Evolutionary conservation across 1,140 invertebrate species (phyloP), one percentile per base, ranked within the genome.

Genomic region (Bombus sibiricus): DNA sequence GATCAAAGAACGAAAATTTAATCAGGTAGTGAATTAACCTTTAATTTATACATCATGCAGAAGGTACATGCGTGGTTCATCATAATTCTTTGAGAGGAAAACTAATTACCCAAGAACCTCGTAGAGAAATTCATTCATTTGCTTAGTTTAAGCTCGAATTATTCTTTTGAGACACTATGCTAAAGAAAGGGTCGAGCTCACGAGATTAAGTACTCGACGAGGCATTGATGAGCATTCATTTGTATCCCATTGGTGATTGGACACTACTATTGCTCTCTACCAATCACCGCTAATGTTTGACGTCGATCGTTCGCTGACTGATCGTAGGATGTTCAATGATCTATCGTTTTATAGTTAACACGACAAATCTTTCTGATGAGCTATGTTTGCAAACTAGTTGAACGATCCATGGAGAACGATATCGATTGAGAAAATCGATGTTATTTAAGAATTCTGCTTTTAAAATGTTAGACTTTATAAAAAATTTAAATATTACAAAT

Each of bases 151-250:
- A 57, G 28, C 74, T 34, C 34, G 74, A 37, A 76, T 62, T 57
- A 76, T 62, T 76, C 28, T 62, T 62, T 62, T 62, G 75, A 22
- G 57, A 59, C 6, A 25, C 28, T 1, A 18, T 12, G 57, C 15
- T 13, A 32, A 77, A 62, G 37, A 28, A 77, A n/a, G 9, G 28
- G 18, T 57, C 18, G 9, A 47, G 84, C 28, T 82, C 79, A 69
- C 84, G 84, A 86, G 84, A 86, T 86, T 71, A 86, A 86, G 72
- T 82, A 59, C 78, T 59, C 72, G 79, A 81, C 43, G 71, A 81
- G 32, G 71, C 83, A 43, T 47, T 74, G 59, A 85, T 75, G 84
- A 85, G 43, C 64, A 59, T 82, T 72, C 79, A 86, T 86, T 86
- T 82, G 84, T 82, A 86, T 86, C 73, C 71, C 39, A 43, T 73